A percentile compares a stretch with the other conserved stretches of the same genome.
Conservation (phyloP, 2,888 invertebrate genomes). For the Agrochola litura region DNA sequence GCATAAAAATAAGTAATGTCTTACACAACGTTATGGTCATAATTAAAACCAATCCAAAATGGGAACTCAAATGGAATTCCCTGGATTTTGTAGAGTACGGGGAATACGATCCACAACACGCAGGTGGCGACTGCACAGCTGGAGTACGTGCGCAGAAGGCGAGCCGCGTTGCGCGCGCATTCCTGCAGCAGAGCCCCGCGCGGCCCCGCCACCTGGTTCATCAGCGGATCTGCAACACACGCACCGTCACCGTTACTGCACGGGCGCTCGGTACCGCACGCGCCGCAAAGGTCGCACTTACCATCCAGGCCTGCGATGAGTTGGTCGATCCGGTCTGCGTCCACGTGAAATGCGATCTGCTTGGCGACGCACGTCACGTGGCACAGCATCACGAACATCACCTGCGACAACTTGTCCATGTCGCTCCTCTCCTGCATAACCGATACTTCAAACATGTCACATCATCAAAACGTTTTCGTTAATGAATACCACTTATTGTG, state of each 20-base stretch:
- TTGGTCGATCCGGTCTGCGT: slow-evolving; percentile 57
- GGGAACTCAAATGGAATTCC: slow-evolving; percentile 72
- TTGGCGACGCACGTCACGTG: slow-evolving; percentile 82
- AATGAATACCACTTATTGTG: neutral
- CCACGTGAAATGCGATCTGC: slow-evolving; percentile 76
- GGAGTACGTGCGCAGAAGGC: slow-evolving; percentile 61
- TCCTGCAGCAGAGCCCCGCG: slow-evolving; percentile 53
- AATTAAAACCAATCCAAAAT: slow-evolving; percentile 65
- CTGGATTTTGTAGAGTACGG: slow-evolving; percentile 67
- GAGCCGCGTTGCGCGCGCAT: slow-evolving; percentile 39
- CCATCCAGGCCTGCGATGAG: slow-evolving; percentile 61
- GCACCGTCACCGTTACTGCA: neutral
- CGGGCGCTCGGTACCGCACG: no score
- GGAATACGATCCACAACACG: slow-evolving; percentile 76
- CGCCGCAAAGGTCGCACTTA: slow-evolving; percentile 9
- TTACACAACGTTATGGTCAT: slow-evolving; percentile 54
- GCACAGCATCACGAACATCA: slow-evolving; percentile 83
- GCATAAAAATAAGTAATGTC: neutral
- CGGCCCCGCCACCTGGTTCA: slow-evolving; percentile 51
- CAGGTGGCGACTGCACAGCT: slow-evolving; percentile 79
- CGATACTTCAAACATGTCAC: neutral
- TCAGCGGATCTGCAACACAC: slow-evolving; percentile 62
- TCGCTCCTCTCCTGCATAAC: slow-evolving; percentile 73
- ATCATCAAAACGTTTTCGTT: neutral
- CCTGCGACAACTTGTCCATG: slow-evolving; percentile 79